A percentile compares a stretch with the other conserved stretches of the same genome.
Conservation (phyloP, 2,888 invertebrate species). For the Andricus quercusramuli region DNA sequence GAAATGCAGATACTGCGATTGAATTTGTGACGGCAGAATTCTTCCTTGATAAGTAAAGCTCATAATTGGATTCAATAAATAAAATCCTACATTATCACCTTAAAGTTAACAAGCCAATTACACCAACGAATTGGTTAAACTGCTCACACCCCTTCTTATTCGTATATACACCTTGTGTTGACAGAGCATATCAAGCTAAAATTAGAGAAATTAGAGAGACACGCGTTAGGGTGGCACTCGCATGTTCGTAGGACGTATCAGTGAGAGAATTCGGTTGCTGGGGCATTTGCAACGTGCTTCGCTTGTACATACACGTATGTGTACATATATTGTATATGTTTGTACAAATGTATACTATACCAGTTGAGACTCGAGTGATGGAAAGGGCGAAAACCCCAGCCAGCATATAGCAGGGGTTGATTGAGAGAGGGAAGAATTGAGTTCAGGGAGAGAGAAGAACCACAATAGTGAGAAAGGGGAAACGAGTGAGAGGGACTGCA, state of each 20-base stretch:
- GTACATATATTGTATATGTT: not conserved
- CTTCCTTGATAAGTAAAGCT: no score
- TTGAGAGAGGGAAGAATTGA: constrained; percentile 11
- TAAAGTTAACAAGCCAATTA: not conserved
- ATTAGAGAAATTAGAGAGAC: constrained; percentile 58
- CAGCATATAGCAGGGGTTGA: constrained; percentile 32
- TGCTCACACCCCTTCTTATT: not conserved
- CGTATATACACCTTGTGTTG: constrained; percentile 51
- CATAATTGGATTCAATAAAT: not conserved
- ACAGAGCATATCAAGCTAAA: constrained; percentile 55
- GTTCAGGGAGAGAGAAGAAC: constrained; percentile 2
- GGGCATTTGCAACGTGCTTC: constrained; percentile 5
- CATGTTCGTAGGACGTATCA: not conserved
- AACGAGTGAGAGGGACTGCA: constrained; percentile 54
- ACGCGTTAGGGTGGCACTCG: constrained; percentile 42
- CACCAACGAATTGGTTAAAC: not conserved
- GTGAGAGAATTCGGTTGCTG: constrained; percentile 6
- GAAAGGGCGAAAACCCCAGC: constrained; percentile 18
- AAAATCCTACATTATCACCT: not conserved
- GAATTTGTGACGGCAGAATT: no score
- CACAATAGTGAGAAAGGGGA: constrained; percentile 41
- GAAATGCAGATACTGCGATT: no score
- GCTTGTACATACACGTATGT: not conserved
- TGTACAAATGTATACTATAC: not conserved
- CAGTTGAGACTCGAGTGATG: constrained; percentile 14